phyloP scores from a whole-genome alignment of 2,113 vertebrate genomes.

The Lasiurus borealis region DNA sequence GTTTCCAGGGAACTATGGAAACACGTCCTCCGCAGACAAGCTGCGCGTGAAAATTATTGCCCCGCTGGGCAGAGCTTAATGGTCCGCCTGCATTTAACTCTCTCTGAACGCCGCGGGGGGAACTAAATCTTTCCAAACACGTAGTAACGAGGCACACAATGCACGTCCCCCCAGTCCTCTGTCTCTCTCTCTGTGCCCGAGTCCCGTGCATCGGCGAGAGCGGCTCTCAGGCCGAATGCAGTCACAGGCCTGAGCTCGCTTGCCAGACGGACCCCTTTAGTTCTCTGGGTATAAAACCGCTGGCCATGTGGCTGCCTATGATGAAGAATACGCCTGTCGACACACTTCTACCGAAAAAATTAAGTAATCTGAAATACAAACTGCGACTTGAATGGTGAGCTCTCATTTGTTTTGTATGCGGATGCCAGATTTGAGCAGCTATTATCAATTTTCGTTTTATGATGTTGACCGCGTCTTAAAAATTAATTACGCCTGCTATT shows the following conservation, averaged over 20 bases:
- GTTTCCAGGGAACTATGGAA: slow-evolving; percentile 62
- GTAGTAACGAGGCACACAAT: slow-evolving; percentile 32
- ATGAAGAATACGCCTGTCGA: slow-evolving; percentile 38
- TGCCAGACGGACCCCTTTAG: background rate
- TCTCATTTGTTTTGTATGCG: slow-evolving; percentile 66
- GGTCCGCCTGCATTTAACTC: slow-evolving; percentile 52
- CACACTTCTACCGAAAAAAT: slow-evolving; percentile 53
- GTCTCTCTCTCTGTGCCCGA: background rate
- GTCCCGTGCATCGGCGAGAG: background rate
- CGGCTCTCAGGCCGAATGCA: background rate
- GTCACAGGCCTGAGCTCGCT: background rate
- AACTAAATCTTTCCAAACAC: slow-evolving; percentile 58
- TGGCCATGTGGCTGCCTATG: slow-evolving; percentile 37
- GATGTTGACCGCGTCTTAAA: slow-evolving; percentile 76
- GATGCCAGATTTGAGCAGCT: slow-evolving; percentile 66
- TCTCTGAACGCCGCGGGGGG: slow-evolving; percentile 56
- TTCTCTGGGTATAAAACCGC: background rate
- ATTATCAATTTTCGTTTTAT: slow-evolving; percentile 72
- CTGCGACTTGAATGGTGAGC: background rate
- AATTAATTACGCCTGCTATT: slow-evolving; percentile 75
- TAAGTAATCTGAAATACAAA: slow-evolving; percentile 59
- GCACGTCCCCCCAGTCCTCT: background rate
- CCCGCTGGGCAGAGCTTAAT: slow-evolving; percentile 45
- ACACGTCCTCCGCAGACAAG: slow-evolving; percentile 52
- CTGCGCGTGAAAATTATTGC: slow-evolving; percentile 43